These are phyloP conservation scores for Anolis carolinensis DNA, from an alignment of 2,113 vertebrate species.

Conservation along the genomic window DNA sequence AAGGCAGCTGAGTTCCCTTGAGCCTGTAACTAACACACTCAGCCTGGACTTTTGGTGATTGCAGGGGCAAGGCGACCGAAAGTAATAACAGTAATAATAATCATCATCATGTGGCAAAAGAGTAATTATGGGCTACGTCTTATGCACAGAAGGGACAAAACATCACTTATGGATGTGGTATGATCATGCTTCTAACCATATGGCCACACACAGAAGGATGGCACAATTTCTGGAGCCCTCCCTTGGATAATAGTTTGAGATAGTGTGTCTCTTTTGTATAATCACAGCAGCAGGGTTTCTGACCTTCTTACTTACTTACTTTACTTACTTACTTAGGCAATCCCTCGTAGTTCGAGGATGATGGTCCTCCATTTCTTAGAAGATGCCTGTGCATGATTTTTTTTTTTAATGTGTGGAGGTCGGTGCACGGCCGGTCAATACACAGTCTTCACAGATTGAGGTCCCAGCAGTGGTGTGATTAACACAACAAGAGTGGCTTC, in stretches of 20 bases:
- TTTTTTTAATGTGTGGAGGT: too few species aligned
- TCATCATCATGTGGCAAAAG: slow-evolving; percentile 32
- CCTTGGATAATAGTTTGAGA: too few species aligned
- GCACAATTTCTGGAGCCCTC: neutral
- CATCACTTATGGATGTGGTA: neutral
- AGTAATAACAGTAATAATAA: neutral
- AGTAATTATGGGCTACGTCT: neutral
- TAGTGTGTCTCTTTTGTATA: neutral
- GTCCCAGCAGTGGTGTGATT: too few species aligned
- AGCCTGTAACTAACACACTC: slow-evolving; percentile 21
- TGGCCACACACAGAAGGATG: neutral
- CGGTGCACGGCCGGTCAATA: too few species aligned
- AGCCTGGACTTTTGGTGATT: slow-evolving; percentile 37
- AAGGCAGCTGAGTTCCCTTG: slow-evolving; percentile 31
- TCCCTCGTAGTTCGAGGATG: too few species aligned
- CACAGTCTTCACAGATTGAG: too few species aligned
- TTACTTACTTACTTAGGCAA: too few species aligned
- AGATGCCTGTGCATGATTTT: too few species aligned
- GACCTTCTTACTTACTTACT: too few species aligned
- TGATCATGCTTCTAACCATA: neutral
- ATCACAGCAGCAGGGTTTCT: too few species aligned
- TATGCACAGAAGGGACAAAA: neutral
- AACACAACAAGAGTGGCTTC: too few species aligned
- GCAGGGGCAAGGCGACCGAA: slow-evolving; percentile 17
- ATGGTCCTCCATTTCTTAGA: too few species aligned